These are phyloP conservation scores for Itoplectis maculator DNA, from an alignment of 2,888 invertebrate species.

Conservation along the genomic window DNA sequence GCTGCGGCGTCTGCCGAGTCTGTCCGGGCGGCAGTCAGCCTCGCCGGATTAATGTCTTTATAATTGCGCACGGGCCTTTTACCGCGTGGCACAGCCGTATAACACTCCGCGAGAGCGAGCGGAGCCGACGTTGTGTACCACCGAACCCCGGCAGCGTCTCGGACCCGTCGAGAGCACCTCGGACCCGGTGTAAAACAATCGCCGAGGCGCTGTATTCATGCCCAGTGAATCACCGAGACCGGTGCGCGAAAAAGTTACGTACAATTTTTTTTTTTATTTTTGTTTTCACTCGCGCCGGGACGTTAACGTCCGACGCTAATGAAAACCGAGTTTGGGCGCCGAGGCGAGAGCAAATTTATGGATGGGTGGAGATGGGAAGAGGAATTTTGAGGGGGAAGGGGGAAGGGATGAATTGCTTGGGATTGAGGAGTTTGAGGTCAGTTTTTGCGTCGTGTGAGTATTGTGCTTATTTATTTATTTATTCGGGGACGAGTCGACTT, in stretches of 20 bases:
- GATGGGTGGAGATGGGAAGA: no score
- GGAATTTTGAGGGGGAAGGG: no score
- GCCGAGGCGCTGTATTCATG: not conserved
- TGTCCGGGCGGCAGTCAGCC: constrained; percentile 36
- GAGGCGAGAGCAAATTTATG: no score
- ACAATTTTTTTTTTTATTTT: not conserved
- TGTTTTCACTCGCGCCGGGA: not conserved
- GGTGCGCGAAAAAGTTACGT: not conserved
- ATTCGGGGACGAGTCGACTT: no score
- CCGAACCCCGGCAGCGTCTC: constrained; percentile 2
- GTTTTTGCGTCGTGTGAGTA: no score
- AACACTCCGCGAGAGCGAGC: not conserved
- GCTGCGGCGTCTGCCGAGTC: not conserved
- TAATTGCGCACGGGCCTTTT: constrained; percentile 72
- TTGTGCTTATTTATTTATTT: no score
- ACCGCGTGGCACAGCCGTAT: constrained; percentile 27
- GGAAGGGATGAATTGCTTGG: no score
- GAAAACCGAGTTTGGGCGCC: not conserved
- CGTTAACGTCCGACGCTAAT: not conserved
- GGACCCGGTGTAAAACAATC: constrained; percentile 5
- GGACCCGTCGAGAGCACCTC: not conserved
- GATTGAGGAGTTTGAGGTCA: no score
- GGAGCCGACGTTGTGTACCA: no score
- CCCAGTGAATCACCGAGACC: constrained; percentile 3
- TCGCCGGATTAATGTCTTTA: constrained; percentile 74